Evolutionary conservation across 2,888 invertebrate species (phyloP).

Genomic region (Calliphora vomitoria): DNA sequence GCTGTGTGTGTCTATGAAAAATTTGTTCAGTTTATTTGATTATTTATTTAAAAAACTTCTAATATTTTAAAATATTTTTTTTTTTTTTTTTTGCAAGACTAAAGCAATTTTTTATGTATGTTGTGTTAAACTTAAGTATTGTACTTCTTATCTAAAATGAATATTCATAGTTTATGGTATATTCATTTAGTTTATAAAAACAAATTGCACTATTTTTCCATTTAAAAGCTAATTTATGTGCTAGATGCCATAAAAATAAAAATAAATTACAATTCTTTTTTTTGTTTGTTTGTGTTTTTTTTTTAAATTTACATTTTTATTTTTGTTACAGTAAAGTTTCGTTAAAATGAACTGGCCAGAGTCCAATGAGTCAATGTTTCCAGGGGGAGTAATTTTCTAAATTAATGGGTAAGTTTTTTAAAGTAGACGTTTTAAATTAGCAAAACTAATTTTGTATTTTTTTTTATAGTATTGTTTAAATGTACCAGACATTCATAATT

Average conservation of each 20-base stretch:
- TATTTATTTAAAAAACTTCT: slow-evolving; percentile 42
- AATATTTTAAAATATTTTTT: slow-evolving; percentile 28
- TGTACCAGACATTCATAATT: slow-evolving; percentile 31
- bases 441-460: background rate
- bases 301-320: background rate
- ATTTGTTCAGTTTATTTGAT: slow-evolving; percentile 22
- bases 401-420: background rate
- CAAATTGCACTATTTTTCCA: slow-evolving; percentile 75
- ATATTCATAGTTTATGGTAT: slow-evolving; percentile 62
- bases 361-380: background rate
- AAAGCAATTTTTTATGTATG: slow-evolving; percentile 35
- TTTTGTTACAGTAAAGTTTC: slow-evolving; percentile 34
- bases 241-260: slow-evolving; percentile 68
- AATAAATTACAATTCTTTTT: slow-evolving; percentile 68
- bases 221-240: slow-evolving; percentile 73
- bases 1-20: background rate
- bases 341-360: slow-evolving; percentile 26
- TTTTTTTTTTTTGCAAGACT: slow-evolving; percentile 44
- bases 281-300: background rate
- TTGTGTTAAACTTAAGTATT: slow-evolving; percentile 40
- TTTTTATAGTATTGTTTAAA: background rate
- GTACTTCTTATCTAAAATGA: slow-evolving; percentile 71
- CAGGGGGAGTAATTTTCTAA: background rate
- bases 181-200: slow-evolving; percentile 67
- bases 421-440: background rate